A percentile compares a stretch with the other conserved stretches of the same genome.
These are phyloP conservation scores for Crossocerus cetratus DNA, from an alignment of 2,888 invertebrate genomes.

Conservation along the genomic window DNA sequence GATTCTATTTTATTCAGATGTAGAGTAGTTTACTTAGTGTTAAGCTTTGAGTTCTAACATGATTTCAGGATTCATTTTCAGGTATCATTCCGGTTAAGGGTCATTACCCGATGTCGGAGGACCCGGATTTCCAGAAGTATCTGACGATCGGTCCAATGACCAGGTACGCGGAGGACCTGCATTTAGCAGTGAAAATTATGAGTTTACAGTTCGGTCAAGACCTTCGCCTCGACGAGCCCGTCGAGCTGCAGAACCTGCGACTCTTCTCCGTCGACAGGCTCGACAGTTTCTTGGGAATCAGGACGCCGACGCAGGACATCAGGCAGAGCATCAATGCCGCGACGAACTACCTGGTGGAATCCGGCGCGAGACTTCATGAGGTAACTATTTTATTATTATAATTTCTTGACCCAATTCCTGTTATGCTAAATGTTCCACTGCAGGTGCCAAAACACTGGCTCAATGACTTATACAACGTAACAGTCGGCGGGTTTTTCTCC, in stretches of 20 bases:
- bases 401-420: neutral
- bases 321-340: slow-evolving; percentile 78
- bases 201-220: slow-evolving; percentile 76
- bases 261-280: slow-evolving; percentile 84
- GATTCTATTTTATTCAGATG: too few species aligned
- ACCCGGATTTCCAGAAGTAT: slow-evolving; percentile 78
- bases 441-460: slow-evolving; percentile 77
- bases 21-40: too few species aligned
- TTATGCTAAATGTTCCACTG: slow-evolving; percentile 11
- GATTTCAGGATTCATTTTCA: slow-evolving; percentile 58
- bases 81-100: slow-evolving; percentile 80
- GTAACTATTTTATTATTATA: slow-evolving; percentile 63
- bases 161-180: slow-evolving; percentile 87
- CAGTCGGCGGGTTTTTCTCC: neutral
- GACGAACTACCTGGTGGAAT: slow-evolving; percentile 78
- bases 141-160: slow-evolving; percentile 86
- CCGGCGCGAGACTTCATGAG: slow-evolving; percentile 76
- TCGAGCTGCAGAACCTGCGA: slow-evolving; percentile 78
- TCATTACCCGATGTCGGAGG: slow-evolving; percentile 80
- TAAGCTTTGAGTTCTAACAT: neutral
- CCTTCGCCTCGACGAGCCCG: slow-evolving; percentile 79
- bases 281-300: slow-evolving; percentile 78
- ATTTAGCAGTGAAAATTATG: slow-evolving; percentile 82
- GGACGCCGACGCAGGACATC: slow-evolving; percentile 79
- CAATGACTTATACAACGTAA: slow-evolving; percentile 71